phyloP scores from a whole-genome alignment of 2,113 vertebrate genomes.

The Labeo rohita region DNA sequence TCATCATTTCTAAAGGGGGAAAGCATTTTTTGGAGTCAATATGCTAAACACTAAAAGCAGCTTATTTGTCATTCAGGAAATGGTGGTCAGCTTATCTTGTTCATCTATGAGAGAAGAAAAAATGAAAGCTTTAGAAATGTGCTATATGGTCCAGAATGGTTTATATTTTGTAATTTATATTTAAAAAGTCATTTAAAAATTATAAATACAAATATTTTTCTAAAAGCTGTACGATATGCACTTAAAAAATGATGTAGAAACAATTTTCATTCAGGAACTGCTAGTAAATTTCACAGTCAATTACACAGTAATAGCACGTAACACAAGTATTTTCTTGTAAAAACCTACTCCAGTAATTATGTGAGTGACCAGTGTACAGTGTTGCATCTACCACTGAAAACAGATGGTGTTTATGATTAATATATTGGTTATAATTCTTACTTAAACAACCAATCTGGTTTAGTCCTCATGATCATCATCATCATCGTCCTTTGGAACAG shows the following conservation, averaged over 20 bases:
- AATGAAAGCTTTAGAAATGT: neutral
- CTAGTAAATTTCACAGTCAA: too few relatives aligned
- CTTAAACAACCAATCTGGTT: slow-evolving; percentile 48
- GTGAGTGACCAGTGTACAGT: neutral
- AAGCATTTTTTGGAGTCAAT: neutral
- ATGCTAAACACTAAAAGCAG: slow-evolving; percentile 1
- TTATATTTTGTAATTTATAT: neutral
- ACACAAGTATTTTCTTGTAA: neutral
- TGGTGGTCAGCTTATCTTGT: slow-evolving; percentile 2
- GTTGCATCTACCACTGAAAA: neutral
- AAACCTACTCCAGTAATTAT: neutral
- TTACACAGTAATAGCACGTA: too few relatives aligned
- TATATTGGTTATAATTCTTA: neutral
- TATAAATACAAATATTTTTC: neutral
- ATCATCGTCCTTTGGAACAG: slow-evolving; percentile 51
- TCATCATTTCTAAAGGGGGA: neutral
- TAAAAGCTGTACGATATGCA: neutral
- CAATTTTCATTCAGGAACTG: too few relatives aligned
- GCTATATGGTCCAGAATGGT: neutral
- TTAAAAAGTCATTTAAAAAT: neutral
- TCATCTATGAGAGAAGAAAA: neutral
- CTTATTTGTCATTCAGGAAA: neutral
- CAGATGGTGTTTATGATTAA: neutral
- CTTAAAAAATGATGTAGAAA: too few relatives aligned
- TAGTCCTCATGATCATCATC: slow-evolving; percentile 67